Base-by-base conservation (phyloP, 37 sponge, comb jelly and placozoan species). In the Bolinopsis microptera region DNA sequence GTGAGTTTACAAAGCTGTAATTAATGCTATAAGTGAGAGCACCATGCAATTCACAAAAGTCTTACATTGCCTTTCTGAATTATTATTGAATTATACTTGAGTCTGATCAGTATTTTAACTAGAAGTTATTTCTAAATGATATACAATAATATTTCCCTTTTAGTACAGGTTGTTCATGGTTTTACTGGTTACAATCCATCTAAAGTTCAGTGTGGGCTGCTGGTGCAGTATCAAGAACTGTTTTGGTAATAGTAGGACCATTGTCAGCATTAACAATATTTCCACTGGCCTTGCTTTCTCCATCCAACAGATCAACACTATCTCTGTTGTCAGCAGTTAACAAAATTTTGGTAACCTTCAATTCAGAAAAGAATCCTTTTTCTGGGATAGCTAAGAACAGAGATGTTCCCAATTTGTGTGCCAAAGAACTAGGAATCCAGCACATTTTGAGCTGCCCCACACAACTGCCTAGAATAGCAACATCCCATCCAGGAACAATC, bases 401-500 rank as follows among this genome's bases (percentile, higher is more conserved):
- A 27, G 90, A 86, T 1, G 90, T 41, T 2, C 90, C 90, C 25
- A 24, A 2, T 40, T 34, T 38, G 90, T 86, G 90, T 40, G 90
- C 90, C 32, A 86, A 34, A 27, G 41, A 41, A 27, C 61, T 41
- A 16, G 90, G 90, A 28, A 86, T 86, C 90, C 90, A 86, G 24
- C 90, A 86, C 61, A 34, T 24, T 26, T 21, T 86, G 27, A 36
- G 26, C 3, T 40, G 61, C 28, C 90, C 90, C 26, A 41, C 3
- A 16, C 90, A 40, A 28, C n/a, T 39, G 1, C 90, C 90, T 26
- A 39, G 22, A n/a, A 86, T 0, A 41, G 35, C 35, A 38, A 36
- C 28, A 40, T 86, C 90, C 90, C 90, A 86, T 86, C 90, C 90
- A 41, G 90, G 90, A 30, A 86, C 90, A n/a, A 86, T 26, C 0